A percentile compares a stretch with the other conserved stretches of the same genome.
Conservation (phyloP, 2,888 invertebrate genomes). For the Carabus problematicus region DNA sequence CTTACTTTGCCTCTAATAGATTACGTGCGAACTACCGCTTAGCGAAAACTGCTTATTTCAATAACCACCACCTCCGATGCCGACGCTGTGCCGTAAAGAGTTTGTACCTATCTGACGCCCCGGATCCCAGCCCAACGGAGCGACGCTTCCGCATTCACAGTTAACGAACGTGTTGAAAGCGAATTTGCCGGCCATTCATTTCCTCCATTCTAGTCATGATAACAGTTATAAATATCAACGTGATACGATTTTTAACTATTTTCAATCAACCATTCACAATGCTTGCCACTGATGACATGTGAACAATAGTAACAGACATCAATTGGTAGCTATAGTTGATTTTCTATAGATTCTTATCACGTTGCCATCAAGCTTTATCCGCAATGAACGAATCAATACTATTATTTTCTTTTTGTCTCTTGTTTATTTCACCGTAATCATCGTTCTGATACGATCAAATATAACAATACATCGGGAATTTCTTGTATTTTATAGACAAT, state of each 20-base stretch:
- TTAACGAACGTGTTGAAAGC: constrained; percentile 19
- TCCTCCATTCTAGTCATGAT: constrained; percentile 18
- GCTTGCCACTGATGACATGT: constrained; percentile 17
- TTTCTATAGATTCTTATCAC: constrained; percentile 33
- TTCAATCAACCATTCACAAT: constrained; percentile 19
- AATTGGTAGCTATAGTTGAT: constrained; percentile 34
- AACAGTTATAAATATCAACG: constrained; percentile 27
- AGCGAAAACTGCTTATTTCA: constrained; percentile 41
- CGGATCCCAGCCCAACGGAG: background rate
- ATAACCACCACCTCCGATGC: constrained; percentile 13
- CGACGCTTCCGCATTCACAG: constrained; percentile 4
- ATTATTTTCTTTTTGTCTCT: constrained; percentile 27
- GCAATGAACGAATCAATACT: constrained; percentile 25
- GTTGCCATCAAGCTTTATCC: constrained; percentile 13
- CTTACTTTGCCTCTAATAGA: constrained; percentile 22
- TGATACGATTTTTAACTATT: background rate
- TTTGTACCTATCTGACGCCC: background rate
- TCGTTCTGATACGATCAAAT: constrained; percentile 22
- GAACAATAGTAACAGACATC: constrained; percentile 35
- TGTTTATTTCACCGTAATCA: constrained; percentile 9
- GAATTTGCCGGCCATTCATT: constrained; percentile 13
- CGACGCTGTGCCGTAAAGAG: background rate
- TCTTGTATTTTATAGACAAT: no score
- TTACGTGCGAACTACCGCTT: constrained; percentile 39
- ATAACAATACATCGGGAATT: background rate